phyloP scores from a whole-genome alignment of 92 coral and sea anemone species.

The Bergia puertoricense region DNA sequence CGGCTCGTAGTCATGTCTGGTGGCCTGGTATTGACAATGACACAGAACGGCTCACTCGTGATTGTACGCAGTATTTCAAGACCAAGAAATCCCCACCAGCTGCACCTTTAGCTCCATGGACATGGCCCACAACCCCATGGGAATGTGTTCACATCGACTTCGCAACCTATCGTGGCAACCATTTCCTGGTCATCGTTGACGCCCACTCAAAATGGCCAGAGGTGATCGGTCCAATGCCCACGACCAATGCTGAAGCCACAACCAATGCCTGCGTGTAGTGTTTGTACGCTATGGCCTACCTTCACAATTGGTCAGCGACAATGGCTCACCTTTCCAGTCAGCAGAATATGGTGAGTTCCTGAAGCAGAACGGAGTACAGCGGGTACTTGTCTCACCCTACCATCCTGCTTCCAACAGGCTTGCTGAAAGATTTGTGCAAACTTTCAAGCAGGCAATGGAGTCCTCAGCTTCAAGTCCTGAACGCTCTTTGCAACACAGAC shows the following conservation, averaged over 20 bases:
- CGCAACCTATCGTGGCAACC: constrained; percentile 33
- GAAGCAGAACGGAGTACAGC: not conserved
- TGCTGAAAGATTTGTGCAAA: not conserved
- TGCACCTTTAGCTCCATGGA: constrained; percentile 43
- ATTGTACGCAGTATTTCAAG: constrained; percentile 43
- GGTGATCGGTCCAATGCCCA: constrained; percentile 56
- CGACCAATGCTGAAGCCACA: too few relatives aligned
- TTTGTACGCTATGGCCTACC: not conserved
- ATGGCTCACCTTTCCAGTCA: not conserved
- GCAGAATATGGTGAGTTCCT: not conserved
- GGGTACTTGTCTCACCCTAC: not conserved
- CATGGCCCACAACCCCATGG: constrained; percentile 47
- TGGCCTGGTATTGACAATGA: constrained; percentile 47
- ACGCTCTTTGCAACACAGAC: too few relatives aligned
- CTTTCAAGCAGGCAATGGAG: too few relatives aligned
- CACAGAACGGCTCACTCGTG: constrained; percentile 40
- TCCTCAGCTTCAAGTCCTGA: too few relatives aligned
- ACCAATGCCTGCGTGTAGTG: not conserved
- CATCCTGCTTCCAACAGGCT: not conserved
- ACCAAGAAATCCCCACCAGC: constrained; percentile 36
- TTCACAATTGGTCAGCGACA: not conserved
- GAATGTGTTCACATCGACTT: constrained; percentile 39
- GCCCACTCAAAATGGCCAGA: constrained; percentile 67
- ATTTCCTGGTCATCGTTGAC: constrained; percentile 54
- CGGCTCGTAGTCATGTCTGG: constrained; percentile 51